Conservation (phyloP, 2,113 vertebrate species). For the Alethe castanea region DNA sequence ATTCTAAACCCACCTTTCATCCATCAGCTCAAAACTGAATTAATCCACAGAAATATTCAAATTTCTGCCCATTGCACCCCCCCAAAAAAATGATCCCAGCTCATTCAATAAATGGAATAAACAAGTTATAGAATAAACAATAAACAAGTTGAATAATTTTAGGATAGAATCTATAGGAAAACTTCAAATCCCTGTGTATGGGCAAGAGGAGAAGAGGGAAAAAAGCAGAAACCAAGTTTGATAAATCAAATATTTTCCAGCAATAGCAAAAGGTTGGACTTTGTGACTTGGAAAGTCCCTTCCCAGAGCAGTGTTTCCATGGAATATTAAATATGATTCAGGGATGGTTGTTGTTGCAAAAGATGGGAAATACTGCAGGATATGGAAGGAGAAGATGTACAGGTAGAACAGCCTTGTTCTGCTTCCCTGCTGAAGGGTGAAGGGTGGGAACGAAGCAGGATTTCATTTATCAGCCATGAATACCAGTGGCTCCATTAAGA, state of each 20-base stretch:
- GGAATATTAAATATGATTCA: neutral
- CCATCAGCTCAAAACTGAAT: neutral
- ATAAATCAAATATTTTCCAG: neutral
- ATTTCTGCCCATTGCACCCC: neutral
- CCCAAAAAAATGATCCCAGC: neutral
- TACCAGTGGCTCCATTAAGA: neutral
- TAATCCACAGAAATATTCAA: neutral
- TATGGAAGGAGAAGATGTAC: neutral
- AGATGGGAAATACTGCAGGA: neutral
- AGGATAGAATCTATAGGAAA: neutral
- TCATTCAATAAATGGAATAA: neutral
- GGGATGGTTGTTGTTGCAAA: neutral
- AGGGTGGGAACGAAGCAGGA: neutral
- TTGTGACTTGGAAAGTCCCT: neutral
- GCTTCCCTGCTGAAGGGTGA: neutral
- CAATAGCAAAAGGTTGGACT: neutral
- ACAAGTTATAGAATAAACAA: neutral
- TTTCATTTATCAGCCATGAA: neutral
- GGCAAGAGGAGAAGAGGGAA: neutral
- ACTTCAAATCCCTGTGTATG: neutral
- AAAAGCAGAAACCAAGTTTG: neutral
- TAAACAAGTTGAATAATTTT: neutral
- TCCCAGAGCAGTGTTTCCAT: neutral
- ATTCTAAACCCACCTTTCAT: neutral
- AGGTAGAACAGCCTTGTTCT: neutral